Conservation (phyloP, 23 tunicate species). For the Corella eumyota region DNA sequence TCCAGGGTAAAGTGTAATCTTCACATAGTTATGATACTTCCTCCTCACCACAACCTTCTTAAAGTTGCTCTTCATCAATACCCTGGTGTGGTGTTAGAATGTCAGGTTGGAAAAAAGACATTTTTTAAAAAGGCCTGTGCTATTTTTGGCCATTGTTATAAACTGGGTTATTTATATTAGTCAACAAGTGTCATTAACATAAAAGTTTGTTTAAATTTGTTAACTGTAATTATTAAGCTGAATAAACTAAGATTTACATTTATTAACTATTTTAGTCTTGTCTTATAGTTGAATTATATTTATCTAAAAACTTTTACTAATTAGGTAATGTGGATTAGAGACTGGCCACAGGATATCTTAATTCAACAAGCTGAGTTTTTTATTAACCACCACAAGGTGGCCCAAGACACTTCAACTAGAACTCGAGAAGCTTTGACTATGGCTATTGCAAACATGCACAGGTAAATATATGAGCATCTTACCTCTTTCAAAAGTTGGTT, state of each 20-base stretch:
- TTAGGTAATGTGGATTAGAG: conserved; percentile 93
- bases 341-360: conserved; percentile 91
- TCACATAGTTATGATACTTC: conserved; percentile 70
- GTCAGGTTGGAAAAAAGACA: conserved; percentile 66
- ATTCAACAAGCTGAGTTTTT: conserved; percentile 89
- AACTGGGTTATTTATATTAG: too few species aligned
- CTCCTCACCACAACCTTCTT: conserved; percentile 80
- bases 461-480: conserved; percentile 10
- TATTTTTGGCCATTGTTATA: too few species aligned
- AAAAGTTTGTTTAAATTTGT: too few species aligned
- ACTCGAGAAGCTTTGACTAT: conserved; percentile 75
- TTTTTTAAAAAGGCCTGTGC: too few species aligned
- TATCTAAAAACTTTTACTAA: too few species aligned
- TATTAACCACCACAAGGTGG: conserved; percentile 73
- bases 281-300: too few species aligned
- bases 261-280: too few species aligned
- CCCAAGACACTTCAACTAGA: conserved; percentile 61
- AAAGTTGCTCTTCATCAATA: conserved; percentile 46
- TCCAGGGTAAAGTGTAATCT: conserved; percentile 80
- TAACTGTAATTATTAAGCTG: too few species aligned
- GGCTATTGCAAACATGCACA: conserved; percentile 97
- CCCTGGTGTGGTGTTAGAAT: conserved; percentile 75
- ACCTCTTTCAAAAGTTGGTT: too few species aligned
- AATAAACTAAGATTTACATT: too few species aligned
- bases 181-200: too few species aligned